phyloP scores from a whole-genome alignment of 2,888 invertebrate species.

The Labia minor region DNA sequence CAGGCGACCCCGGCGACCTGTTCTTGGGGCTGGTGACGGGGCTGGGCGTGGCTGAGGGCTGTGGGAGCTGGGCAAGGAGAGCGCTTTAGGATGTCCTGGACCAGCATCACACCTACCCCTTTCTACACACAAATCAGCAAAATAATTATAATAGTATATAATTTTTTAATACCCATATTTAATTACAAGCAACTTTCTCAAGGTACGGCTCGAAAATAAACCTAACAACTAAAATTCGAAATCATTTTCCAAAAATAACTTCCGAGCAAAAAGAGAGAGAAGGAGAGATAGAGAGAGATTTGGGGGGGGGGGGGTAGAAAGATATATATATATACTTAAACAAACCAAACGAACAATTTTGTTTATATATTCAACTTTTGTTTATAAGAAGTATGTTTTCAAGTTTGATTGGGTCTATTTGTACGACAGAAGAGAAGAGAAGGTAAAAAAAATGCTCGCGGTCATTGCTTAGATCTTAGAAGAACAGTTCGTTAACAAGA shows the following conservation, averaged over 20 bases:
- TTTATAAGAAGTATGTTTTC: neutral
- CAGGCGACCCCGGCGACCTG: conserved; percentile 4
- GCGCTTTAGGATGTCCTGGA: neutral
- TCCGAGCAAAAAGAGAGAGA: too few relatives aligned
- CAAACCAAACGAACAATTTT: neutral
- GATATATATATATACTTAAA: too few relatives aligned
- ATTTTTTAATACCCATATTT: too few relatives aligned
- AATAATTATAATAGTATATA: too few relatives aligned
- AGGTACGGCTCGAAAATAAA: neutral
- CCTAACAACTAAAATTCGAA: neutral
- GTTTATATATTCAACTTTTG: neutral
- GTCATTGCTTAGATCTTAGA: neutral
- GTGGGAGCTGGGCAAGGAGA: neutral
- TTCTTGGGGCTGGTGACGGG: neutral
- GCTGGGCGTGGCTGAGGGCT: neutral
- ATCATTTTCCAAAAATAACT: neutral
- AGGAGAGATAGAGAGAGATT: too few relatives aligned
- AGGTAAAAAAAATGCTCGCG: neutral
- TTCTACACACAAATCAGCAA: too few relatives aligned
- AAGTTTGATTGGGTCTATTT: neutral
- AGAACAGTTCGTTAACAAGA: too few relatives aligned
- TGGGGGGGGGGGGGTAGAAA: too few relatives aligned
- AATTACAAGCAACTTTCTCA: too few relatives aligned
- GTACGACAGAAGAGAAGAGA: neutral
- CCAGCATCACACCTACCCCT: neutral